A percentile compares a stretch with the other conserved stretches of the same genome.
phyloP scores from a whole-genome alignment of 2,888 invertebrate species.

The Parasteatoda lunata region DNA sequence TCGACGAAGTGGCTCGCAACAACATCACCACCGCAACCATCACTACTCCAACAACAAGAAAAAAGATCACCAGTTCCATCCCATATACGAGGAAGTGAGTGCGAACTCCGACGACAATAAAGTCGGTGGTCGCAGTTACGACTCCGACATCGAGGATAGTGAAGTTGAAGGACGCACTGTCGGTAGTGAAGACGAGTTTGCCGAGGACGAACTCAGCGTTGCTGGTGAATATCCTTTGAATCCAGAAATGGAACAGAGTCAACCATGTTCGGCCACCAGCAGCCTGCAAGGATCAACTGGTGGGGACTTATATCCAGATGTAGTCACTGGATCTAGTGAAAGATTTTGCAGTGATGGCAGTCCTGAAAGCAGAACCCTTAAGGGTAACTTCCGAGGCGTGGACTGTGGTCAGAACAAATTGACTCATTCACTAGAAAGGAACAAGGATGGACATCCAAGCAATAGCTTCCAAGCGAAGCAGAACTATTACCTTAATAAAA shows the following conservation, averaged over 20 bases:
- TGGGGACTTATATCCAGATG: conserved; percentile 63
- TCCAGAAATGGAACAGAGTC: conserved; percentile 40
- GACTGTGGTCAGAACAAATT: conserved; percentile 56
- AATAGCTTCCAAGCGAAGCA: conserved; percentile 69
- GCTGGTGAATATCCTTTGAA: conserved; percentile 68
- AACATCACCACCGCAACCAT: conserved; percentile 14
- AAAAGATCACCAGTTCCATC: conserved; percentile 69
- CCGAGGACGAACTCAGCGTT: conserved; percentile 71
- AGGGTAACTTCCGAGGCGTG: conserved; percentile 48
- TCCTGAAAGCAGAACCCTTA: conserved; percentile 35
- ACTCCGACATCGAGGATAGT: conserved; percentile 70
- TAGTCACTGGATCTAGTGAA: conserved; percentile 53
- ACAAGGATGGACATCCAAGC: conserved; percentile 69
- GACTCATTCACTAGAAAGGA: conserved; percentile 68
- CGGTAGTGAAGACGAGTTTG: conserved; percentile 71
- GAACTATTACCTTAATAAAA: conserved; percentile 69
- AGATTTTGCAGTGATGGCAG: conserved; percentile 58
- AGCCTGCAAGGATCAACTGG: conserved; percentile 64
- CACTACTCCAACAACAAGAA: conserved; percentile 55
- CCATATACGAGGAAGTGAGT: conserved; percentile 71
- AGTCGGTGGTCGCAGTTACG: conserved; percentile 57
- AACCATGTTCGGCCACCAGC: conserved; percentile 64
- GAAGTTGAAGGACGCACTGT: conserved; percentile 68
- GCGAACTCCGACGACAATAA: conserved; percentile 69
- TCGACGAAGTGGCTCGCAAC: conserved; percentile 4